phyloP scores from a whole-genome alignment of 2,888 invertebrate genomes.

The Tubiluchus corallicola region DNA sequence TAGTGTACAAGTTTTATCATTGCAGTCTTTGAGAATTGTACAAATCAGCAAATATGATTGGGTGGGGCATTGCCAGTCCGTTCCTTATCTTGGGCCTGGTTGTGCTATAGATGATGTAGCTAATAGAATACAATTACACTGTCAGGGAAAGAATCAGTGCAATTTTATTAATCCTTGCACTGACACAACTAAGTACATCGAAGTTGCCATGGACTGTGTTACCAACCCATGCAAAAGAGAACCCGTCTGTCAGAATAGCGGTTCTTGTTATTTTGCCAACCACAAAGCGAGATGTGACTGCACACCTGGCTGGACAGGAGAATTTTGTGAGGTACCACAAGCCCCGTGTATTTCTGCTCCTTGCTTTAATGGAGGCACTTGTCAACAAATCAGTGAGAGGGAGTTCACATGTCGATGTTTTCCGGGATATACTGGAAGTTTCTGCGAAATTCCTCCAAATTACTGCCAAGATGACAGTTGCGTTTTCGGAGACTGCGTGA shows the following conservation, averaged over 20 bases:
- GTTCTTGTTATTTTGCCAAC: neutral
- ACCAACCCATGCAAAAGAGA: neutral
- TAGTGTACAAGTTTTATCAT: neutral
- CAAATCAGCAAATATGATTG: neutral
- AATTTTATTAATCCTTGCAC: neutral
- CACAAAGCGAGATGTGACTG: constrained; percentile 52
- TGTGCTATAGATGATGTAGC: neutral
- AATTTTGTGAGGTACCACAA: constrained; percentile 50
- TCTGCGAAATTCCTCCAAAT: too few relatives aligned
- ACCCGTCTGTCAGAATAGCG: neutral
- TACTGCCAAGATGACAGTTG: too few relatives aligned
- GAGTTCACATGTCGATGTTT: too few relatives aligned
- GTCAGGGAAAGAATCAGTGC: neutral
- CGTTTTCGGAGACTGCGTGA: too few relatives aligned
- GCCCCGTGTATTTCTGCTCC: constrained; percentile 1
- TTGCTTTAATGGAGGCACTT: constrained; percentile 9
- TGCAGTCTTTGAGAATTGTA: constrained; percentile 1
- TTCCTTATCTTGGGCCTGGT: neutral
- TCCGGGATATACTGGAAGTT: too few relatives aligned
- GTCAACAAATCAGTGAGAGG: too few relatives aligned
- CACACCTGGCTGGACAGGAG: constrained; percentile 89
- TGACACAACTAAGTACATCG: neutral
- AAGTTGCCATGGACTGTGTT: neutral
- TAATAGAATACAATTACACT: neutral
- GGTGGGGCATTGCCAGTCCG: neutral